Evolutionary conservation across 1,140 invertebrate genomes (phyloP), one percentile per base, ranked within the genome.

Genomic region (Zophobas morio): DNA sequence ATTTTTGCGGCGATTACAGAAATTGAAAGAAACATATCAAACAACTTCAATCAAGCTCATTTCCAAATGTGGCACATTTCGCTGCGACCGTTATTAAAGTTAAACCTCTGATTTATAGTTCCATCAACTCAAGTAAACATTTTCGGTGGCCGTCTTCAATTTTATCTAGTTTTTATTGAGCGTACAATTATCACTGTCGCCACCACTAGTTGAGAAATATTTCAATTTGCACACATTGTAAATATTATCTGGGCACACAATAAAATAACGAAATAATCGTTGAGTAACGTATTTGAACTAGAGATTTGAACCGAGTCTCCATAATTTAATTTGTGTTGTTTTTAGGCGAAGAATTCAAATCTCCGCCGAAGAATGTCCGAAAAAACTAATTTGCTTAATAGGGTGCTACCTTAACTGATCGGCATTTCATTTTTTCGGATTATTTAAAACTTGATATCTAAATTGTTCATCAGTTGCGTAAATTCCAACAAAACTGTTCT

Each of bases 261-360:
- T 39, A 36, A 39, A 39, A 8, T 63, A 63, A 63, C 49, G 2
- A 8, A 46, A 46, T 46, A 51, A 63, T 63, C 57, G 39, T 63
- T 63, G 57, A n/a, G 57, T 47, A 1, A 46, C 66, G 47, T 47
- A 71, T 71, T 71, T 71, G 42, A 6, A 40, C 40, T n/a, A 71
- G 33, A 71, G 42, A 71, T 51, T 71, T 71, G 66, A 71, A 71
- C 66, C 5, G n/a, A 42, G 42, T 20, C 6, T 71, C 40, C 47
- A 34, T 71, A 46, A 47, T 51, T 47, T 71, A 51, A 51, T 4
- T 51, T 51, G 4, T 51, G 49, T 51, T 51, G 49, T 60, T 8
- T 60, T 20, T 20, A 51, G 20, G n/a, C n/a, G 3, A n/a, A 51
- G 6, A 51, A 51, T 6, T 51, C 49, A 51, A 20, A 8, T 46